Evolutionary conservation across 2,888 invertebrate genomes (phyloP).

Genomic region (Perizoma affinitatum): DNA sequence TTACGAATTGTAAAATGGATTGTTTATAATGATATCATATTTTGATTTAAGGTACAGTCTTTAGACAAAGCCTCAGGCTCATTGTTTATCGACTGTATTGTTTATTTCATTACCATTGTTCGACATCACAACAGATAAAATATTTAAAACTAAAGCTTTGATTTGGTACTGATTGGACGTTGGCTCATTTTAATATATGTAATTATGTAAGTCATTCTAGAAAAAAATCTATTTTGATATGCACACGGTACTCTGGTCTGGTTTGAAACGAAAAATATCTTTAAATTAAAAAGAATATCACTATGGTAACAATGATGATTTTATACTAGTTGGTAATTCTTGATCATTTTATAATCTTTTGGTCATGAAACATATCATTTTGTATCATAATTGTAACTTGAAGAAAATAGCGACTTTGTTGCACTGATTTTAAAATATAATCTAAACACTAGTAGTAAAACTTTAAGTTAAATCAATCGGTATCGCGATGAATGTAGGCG

Average conservation of each 20-base stretch:
- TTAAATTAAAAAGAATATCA: constrained; percentile 48
- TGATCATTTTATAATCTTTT: constrained; percentile 67
- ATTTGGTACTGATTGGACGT: constrained; percentile 79
- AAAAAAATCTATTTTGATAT: constrained; percentile 55
- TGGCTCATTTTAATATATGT: constrained; percentile 71
- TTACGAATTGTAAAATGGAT: constrained; percentile 69
- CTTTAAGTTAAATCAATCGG: constrained; percentile 35
- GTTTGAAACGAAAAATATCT: constrained; percentile 45
- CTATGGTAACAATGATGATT: constrained; percentile 51
- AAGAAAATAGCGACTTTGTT: constrained; percentile 37
- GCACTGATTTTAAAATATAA: constrained; percentile 46
- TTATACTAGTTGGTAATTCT: constrained; percentile 58
- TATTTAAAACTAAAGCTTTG: constrained; percentile 73
- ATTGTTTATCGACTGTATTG: constrained; percentile 44
- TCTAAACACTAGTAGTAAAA: constrained; percentile 39
- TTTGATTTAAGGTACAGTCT: constrained; percentile 50
- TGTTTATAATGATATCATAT: constrained; percentile 58
- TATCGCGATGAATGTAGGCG: constrained; percentile 59
- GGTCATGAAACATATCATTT: constrained; percentile 73
- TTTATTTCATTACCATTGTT: constrained; percentile 47
- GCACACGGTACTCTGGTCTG: constrained; percentile 63
- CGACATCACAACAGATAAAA: constrained; percentile 51
- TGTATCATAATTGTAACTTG: constrained; percentile 49
- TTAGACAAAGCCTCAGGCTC: constrained; percentile 45
- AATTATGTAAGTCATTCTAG: constrained; percentile 55